Evolutionary conservation across 2,888 invertebrate species (phyloP), one percentile per base, ranked within the genome.

Genomic region (Macrophya alboannulata): DNA sequence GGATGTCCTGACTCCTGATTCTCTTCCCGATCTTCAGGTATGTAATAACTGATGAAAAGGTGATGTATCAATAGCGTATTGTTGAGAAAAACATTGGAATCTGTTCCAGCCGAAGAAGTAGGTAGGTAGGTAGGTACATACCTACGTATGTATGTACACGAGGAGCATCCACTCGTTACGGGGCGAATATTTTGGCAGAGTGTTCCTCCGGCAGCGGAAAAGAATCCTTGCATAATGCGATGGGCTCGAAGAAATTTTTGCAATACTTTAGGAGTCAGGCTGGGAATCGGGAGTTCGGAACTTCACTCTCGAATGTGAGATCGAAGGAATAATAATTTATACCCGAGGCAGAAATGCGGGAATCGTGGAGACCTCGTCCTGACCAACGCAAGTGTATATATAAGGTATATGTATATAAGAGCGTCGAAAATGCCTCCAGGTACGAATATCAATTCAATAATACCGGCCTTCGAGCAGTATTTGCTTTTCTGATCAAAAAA

Each of bases 371-470:
- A 48, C 45, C 48, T 45, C 76, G 45, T 48, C 48, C 76, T 76
- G 76, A 76, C 76, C 76, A 48, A 48, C 48, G 76, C 76, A 17
- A 43, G 21, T 48, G 25, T 25, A 21, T 51, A 51, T 51, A 15
- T 17, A 51, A 12, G 25, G 21, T 25, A 10, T 31, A 62, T 62
- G 10, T 12, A 4, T 31, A 62, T 12, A 21, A 74, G 21, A 43
- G 40, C 43, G 43, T 45, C 74, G 74, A 45, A 45, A 74, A 74
- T 21, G 77, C 77, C 77, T 55, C 17, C 51, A 55, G 51, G 77
- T 77, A 77, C 77, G 15, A 31, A 77, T 77, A 77, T 77, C 77
- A 77, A 51, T 77, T 77, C 51, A 77, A 77, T 77, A 77, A 77
- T n/a, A 55, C 37, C 31, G 55, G 55, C 31, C 31, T 55, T 31